Evolutionary conservation across 2,888 invertebrate genomes (phyloP), one percentile per base, ranked within the genome.

Genomic region (Cantharis rustica): DNA sequence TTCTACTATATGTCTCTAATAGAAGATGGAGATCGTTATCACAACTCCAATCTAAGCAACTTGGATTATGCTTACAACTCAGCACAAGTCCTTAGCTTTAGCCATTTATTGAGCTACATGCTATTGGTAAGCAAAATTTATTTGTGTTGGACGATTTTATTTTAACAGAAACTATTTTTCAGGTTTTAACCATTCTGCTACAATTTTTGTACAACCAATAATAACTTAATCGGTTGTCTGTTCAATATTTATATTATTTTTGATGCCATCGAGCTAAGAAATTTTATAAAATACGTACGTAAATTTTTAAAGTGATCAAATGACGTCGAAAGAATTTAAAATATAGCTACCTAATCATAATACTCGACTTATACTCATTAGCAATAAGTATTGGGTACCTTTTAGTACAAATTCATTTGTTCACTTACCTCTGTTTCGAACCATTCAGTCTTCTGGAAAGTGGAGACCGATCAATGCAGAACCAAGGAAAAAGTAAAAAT

Each of bases 1-100:
- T 74, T 74, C 63, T 74, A 64, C 61, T 74, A 74, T 70, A 64
- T 64, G 4, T 64, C 74, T 0, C 74, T 64, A 26, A 47, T 64
- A 3, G 63, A 64, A 20, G 74, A 15, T 16, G 74, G 74, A 63
- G 20, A 61, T n/a, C 73, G 73, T 16, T 27, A 73, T 27, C 71
- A 16, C 26, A 13, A 15, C 2, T 13, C n/a, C 7, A 47, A 47
- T n/a, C n/a, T 9, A 47, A 13, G 10, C 11, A 15, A n/a, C 2
- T 16, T 20, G 17, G 10, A 47, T 15, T 10, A 68, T 31, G 9
- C 23, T 5, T 13, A 11, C 16, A 72, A 17, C 47, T 47, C 16
- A 10, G n/a, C 15, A 20, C 66, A 31, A 11, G 17, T 16, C 15
- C 26, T 47, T 9, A 11, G 10, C 0, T 31, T 7, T 16, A 61